A percentile compares a stretch with the other conserved stretches of the same genome.
phyloP scores from a whole-genome alignment of 1,140 invertebrate genomes.

The Formica exsecta region DNA sequence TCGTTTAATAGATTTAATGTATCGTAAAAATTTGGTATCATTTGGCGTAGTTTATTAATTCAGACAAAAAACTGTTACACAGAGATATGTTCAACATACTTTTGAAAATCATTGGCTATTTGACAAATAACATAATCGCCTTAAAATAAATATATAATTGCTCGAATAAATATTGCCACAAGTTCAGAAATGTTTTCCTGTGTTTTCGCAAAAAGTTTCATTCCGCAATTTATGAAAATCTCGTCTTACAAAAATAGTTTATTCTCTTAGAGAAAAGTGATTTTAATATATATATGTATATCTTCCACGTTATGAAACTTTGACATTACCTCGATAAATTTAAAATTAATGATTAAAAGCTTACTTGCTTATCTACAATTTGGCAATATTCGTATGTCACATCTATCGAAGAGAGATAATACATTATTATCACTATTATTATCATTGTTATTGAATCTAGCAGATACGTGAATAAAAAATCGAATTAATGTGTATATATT shows the following conservation, averaged over 20 bases:
- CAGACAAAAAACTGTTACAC: constrained; percentile 10
- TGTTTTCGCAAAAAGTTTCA: constrained; percentile 33
- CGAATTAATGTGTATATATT: background rate
- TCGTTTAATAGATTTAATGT: constrained; percentile 5
- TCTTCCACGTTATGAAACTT: constrained; percentile 29
- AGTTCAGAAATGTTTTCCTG: constrained; percentile 22
- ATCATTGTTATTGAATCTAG: constrained; percentile 3
- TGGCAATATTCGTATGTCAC: constrained; percentile 18
- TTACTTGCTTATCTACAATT: constrained; percentile 50
- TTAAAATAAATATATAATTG: constrained; percentile 37
- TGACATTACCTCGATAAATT: constrained; percentile 30
- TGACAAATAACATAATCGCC: background rate
- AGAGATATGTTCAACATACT: constrained; percentile 7
- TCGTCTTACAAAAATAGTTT: constrained; percentile 56
- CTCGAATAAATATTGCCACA: constrained; percentile 60
- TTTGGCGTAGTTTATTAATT: constrained; percentile 21
- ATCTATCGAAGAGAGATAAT: constrained; percentile 14
- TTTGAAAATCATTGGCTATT: constrained; percentile 4
- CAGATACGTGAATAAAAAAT: constrained; percentile 7
- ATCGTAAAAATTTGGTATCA: constrained; percentile 6
- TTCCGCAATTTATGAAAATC: constrained; percentile 28
- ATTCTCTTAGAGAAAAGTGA: constrained; percentile 19
- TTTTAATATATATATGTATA: constrained; percentile 20
- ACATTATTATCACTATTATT: constrained; percentile 22
- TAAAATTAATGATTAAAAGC: constrained; percentile 4